Conservation (phyloP, 2,113 vertebrate genomes). For the Heterocephalus glaber region DNA sequence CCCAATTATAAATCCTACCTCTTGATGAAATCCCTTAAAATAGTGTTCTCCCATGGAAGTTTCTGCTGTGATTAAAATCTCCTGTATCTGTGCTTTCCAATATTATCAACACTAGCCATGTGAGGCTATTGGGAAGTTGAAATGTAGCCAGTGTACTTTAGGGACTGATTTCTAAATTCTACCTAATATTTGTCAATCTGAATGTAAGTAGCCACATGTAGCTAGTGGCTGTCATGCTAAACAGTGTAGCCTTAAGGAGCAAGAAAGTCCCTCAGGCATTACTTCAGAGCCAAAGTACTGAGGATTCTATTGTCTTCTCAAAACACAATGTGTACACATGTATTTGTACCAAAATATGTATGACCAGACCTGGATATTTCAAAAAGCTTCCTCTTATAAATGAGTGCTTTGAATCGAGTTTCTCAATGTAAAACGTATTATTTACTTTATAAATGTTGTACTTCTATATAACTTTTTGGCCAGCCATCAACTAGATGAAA, state of each 20-base stretch:
- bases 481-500: conserved; percentile 5
- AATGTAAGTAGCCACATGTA: background rate
- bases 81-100: background rate
- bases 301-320: background rate
- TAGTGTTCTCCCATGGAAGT: background rate
- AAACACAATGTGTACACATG: background rate
- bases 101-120: background rate
- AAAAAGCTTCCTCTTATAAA: conserved; percentile 17
- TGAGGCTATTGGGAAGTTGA: background rate
- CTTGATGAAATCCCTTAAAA: background rate
- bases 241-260: background rate
- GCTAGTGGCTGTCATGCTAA: background rate
- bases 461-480: background rate
- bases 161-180: conserved; percentile 2
- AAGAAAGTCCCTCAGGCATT: background rate
- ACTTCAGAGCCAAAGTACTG: background rate
- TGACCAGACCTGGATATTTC: background rate
- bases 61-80: background rate
- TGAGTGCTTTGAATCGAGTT: conserved; percentile 18
- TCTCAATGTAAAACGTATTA: background rate
- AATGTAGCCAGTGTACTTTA: background rate
- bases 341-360: background rate
- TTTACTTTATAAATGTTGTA: background rate
- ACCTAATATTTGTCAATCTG: background rate
- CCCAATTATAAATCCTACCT: background rate